A percentile compares a stretch with the other conserved stretches of the same genome.
Conservation (phyloP, 2,113 vertebrate species). For the Chinchilla lanigera region DNA sequence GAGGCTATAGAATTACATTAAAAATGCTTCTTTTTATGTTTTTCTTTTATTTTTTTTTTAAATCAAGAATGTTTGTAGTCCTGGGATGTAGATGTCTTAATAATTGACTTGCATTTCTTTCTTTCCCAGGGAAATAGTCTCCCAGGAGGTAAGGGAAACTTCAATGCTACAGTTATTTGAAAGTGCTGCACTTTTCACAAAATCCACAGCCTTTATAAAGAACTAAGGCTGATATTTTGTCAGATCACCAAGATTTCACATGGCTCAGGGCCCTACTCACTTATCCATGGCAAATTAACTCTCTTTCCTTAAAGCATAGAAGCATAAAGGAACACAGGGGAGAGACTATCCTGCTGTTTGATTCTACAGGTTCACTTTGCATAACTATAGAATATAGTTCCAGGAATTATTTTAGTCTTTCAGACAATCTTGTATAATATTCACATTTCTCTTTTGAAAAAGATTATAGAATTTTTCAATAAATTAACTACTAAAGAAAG, state of each 20-base stretch:
- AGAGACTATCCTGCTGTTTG: not conserved
- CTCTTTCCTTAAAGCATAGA: not conserved
- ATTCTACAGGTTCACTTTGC: not conserved
- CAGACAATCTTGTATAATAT: not conserved
- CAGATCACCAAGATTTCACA: not conserved
- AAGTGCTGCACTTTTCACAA: not conserved
- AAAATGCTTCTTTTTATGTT: constrained; percentile 22
- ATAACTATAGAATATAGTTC: not conserved
- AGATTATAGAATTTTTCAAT: not conserved
- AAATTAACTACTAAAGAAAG: not conserved
- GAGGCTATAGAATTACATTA: not conserved
- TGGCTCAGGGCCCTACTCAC: not conserved
- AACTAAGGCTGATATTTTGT: not conserved
- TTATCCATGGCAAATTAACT: not conserved
- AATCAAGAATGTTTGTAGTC: not conserved
- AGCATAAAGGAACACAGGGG: not conserved
- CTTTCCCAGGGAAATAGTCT: not conserved
- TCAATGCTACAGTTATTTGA: constrained; percentile 47
- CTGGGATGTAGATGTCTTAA: not conserved
- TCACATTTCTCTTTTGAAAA: not conserved
- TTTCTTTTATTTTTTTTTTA: not conserved
- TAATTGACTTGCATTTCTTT: not conserved
- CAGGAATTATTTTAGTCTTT: not conserved
- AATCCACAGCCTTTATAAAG: not conserved
- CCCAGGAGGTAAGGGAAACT: constrained; percentile 26